These are phyloP conservation scores for Ophion slaviceki DNA, from an alignment of 2,888 invertebrate genomes.

Conservation along the genomic window DNA sequence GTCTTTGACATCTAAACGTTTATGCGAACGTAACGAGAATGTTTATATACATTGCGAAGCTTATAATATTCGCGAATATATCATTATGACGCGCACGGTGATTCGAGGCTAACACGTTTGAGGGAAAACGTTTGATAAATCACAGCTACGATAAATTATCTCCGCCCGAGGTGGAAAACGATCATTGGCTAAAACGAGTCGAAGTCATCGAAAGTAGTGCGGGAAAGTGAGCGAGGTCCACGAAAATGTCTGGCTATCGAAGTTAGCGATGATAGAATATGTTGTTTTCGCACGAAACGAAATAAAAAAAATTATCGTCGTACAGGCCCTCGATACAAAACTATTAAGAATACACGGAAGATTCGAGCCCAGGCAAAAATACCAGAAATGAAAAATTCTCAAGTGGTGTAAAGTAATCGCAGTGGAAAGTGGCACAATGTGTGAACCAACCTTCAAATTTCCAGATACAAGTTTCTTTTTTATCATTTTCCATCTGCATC, in stretches of 20 bases:
- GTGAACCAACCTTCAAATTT: background rate
- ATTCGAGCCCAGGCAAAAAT: background rate
- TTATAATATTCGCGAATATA: constrained; percentile 44
- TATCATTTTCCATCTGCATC: background rate
- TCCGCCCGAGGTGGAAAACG: constrained; percentile 27
- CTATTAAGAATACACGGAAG: background rate
- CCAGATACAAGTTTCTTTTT: background rate
- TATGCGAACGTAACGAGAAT: constrained; percentile 44
- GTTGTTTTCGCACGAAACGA: background rate
- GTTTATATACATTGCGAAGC: constrained; percentile 50
- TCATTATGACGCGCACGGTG: constrained; percentile 51
- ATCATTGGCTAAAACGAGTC: constrained; percentile 30
- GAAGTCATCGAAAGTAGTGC: background rate
- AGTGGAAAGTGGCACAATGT: background rate
- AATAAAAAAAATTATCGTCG: background rate
- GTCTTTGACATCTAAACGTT: constrained; percentile 17
- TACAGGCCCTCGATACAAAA: background rate
- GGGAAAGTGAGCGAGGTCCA: background rate
- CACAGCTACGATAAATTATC: constrained; percentile 55
- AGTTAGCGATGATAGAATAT: background rate
- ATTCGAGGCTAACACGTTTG: constrained; percentile 37
- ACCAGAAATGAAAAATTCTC: background rate
- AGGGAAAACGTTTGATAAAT: constrained; percentile 54
- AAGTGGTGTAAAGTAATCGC: background rate
- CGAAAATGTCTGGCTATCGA: background rate